These are phyloP conservation scores for Oncorhynchus masou DNA, from an alignment of 2,113 vertebrate genomes.

Conservation along the genomic window DNA sequence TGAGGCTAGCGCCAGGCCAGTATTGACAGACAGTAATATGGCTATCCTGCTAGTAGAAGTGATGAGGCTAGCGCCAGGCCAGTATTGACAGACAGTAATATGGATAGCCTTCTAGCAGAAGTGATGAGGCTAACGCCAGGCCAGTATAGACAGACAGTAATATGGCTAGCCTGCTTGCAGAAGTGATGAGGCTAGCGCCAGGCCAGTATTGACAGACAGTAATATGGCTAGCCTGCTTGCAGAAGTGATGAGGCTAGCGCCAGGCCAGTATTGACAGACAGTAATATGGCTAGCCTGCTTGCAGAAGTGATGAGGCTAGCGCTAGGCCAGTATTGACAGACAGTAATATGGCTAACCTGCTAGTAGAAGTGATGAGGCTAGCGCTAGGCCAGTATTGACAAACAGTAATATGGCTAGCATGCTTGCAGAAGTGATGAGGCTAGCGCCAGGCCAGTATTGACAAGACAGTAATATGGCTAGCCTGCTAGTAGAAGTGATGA, in stretches of 20 bases:
- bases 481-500: too few relatives aligned
- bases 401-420: not conserved
- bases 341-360: not conserved
- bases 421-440: slow-evolving; percentile 7
- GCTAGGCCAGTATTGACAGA: not conserved
- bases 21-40: too few relatives aligned
- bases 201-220: not conserved
- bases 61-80: too few relatives aligned
- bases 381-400: not conserved
- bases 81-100: not conserved
- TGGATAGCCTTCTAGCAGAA: slow-evolving; percentile 53
- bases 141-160: not conserved
- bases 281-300: too few relatives aligned
- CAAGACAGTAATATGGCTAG: not conserved
- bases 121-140: slow-evolving; percentile 63
- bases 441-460: not conserved
- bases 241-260: too few relatives aligned
- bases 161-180: not conserved
- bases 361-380: not conserved
- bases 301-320: slow-evolving; percentile 30
- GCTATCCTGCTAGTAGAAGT: too few relatives aligned
- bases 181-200: slow-evolving; percentile 12
- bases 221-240: not conserved
- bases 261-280: too few relatives aligned
- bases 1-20: not conserved